Evolutionary conservation across 2,113 vertebrate genomes (phyloP).

Genomic region (Addax nasomaculatus): DNA sequence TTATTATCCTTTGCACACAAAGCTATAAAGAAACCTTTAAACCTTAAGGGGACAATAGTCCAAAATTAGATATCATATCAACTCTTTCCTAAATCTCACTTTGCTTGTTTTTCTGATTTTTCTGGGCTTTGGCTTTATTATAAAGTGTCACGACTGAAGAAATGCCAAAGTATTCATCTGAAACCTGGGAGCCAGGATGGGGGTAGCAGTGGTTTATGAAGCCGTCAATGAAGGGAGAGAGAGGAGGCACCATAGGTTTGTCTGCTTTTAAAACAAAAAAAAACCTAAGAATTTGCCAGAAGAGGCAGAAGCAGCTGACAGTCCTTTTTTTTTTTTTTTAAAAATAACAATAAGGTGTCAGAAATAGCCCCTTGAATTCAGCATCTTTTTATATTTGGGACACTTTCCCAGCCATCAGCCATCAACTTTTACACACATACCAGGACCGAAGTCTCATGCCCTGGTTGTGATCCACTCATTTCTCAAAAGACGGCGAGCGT

Average conservation of each 20-base stretch:
- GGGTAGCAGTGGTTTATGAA: conserved; percentile 16
- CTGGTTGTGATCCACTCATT: background rate
- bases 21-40: conserved; percentile 64
- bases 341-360: conserved; percentile 29
- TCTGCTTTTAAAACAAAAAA: conserved; percentile 50
- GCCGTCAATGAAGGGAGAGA: conserved; percentile 31
- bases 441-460: background rate
- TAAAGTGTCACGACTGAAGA: conserved; percentile 62
- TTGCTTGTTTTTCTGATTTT: conserved; percentile 78
- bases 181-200: conserved; percentile 44
- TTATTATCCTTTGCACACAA: conserved; percentile 69
- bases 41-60: conserved; percentile 71
- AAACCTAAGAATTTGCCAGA: background rate
- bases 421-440: background rate
- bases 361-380: conserved; percentile 43
- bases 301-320: conserved; percentile 15
- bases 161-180: conserved; percentile 63
- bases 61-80: conserved; percentile 75
- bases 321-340: conserved; percentile 50
- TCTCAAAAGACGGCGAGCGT: conserved; percentile 39
- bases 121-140: conserved; percentile 60
- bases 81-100: conserved; percentile 70
- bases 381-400: conserved; percentile 55
- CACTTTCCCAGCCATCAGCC: conserved; percentile 45
- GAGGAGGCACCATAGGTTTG: conserved; percentile 41